Evolutionary conservation across 2,888 invertebrate genomes (phyloP), one percentile per base, ranked within the genome.

Genomic region (Sepiola atlantica): DNA sequence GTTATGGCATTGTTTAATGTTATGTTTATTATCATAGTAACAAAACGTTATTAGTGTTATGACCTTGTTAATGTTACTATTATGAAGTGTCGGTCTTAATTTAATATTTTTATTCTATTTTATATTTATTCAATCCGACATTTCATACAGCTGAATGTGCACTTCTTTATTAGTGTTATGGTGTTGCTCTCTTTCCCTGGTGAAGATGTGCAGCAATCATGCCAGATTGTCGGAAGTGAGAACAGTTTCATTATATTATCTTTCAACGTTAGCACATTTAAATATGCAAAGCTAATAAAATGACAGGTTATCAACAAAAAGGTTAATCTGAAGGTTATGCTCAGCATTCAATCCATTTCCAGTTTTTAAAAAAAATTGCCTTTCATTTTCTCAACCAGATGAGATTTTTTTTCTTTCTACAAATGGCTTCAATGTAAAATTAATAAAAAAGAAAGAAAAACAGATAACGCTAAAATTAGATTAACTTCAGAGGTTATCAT

Each of bases 211-310:
- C n/a, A 16, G 77, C n/a, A 77, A 77, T 28, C 28, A 77, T 77
- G n/a, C n/a, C 1, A 77, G n/a, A n/a, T 77, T 45, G 45, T 45
- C n/a, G n/a, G 77, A 77, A 77, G n/a, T 77, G n/a, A 77, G n/a
- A 77, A 77, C 77, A 77, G n/a, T 77, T 77, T 77, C n/a, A 77
- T 18, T 45, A 45, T 45, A 45, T 77, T 77, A 77, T 77, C 77
- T 77, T 77, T 77, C 77, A 77, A 77, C n/a, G 77, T 77, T 77
- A 77, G 77, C 77, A 77, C 77, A 77, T 77, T 77, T 77, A 77
- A 18, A 77, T 77, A 77, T 77, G 77, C 32, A 77, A 77, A 77
- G 32, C 32, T 77, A 32, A 77, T 77, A 77, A 77, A 77, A 77
- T 77, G 77, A 77, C 77, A 77, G n/a, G 77, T 32, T 77, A 77